Evolutionary conservation across 2,888 invertebrate genomes (phyloP), one percentile per base, ranked within the genome.

Genomic region (Meandrusa payeni): DNA sequence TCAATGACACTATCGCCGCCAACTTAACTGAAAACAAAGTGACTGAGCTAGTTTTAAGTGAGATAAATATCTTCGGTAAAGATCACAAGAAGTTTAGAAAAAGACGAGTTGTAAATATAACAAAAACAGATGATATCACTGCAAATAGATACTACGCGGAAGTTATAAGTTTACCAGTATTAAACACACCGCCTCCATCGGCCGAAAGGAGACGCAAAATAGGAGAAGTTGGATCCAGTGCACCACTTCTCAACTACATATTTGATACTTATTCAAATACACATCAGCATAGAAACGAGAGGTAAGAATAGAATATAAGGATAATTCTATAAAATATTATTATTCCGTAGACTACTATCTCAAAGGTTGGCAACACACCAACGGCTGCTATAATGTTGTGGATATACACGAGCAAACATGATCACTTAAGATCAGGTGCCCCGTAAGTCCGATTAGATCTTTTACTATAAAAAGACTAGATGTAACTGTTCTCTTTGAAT

Each of bases 261-360:
- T 87, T 86, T 49, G 87, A 87, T 55, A 76, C 86, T 2, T 83
- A 86, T 54, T 76, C 83, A 0, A 85, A 80, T 52, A 74, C 78
- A 38, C 86, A 87, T 60, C 77, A 80, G 6, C 85, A 85, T 48
- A 76, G 75, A 45, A 82, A 80, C 60, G 81, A 80, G 41, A 83
- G 79, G 85, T 86, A 55, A 77, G 74, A 61, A 26, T 5, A 3
- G 15, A 15, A n/a, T n/a, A n/a, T n/a, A n/a, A n/a, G n/a, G n/a
- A n/a, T n/a, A n/a, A n/a, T n/a, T n/a, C n/a, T n/a, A n/a, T n/a
- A n/a, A n/a, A n/a, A n/a, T n/a, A n/a, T n/a, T n/a, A n/a, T n/a
- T n/a, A n/a, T n/a, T n/a, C n/a, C n/a, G n/a, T n/a, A n/a, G n/a
- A n/a, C n/a, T n/a, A n/a, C n/a, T n/a, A n/a, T n/a, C n/a, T n/a